A percentile compares a stretch with the other conserved stretches of the same genome.
Conservation (phyloP, 2,797 vertebrate species). For the Acrossocheilus fasciatus region DNA sequence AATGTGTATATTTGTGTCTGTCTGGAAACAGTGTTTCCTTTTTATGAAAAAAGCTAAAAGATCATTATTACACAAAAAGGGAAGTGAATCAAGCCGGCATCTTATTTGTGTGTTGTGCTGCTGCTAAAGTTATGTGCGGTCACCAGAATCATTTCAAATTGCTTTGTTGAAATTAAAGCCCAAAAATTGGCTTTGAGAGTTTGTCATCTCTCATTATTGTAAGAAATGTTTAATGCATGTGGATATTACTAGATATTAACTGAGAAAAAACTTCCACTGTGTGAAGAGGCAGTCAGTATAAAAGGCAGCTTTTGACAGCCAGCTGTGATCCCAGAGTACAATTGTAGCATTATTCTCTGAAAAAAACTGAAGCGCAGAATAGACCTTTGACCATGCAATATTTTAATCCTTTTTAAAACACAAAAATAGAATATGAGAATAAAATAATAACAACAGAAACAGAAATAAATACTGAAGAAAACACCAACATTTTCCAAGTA, state of each 20-base stretch:
- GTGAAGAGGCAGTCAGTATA: background rate
- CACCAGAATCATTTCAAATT: background rate
- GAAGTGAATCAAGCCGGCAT: background rate
- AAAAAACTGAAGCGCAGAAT: slow-evolving; percentile 54
- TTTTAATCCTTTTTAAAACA: slow-evolving; percentile 50
- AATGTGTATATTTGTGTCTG: slow-evolving; percentile 15
- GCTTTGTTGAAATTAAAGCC: slow-evolving; percentile 20
- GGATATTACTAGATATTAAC: background rate
- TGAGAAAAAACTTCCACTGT: slow-evolving; percentile 7
- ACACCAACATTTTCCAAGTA: background rate
- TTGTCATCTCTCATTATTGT: background rate
- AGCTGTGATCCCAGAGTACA: slow-evolving; percentile 71
- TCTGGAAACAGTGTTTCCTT: background rate
- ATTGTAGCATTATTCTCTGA: slow-evolving; percentile 71
- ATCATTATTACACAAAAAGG: slow-evolving; percentile 21
- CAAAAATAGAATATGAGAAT: background rate
- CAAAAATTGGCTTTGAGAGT: background rate
- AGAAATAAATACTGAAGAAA: background rate
- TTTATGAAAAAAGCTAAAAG: slow-evolving; percentile 13
- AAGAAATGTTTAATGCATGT: background rate
- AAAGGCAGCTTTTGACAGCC: slow-evolving; percentile 68
- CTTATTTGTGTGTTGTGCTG: slow-evolving; percentile 25
- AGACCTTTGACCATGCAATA: slow-evolving; percentile 54
- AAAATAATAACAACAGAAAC: background rate
- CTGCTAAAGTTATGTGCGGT: background rate